These are phyloP conservation scores for Australoheros facetus DNA, from an alignment of 2,797 vertebrate species.

Conservation along the genomic window DNA sequence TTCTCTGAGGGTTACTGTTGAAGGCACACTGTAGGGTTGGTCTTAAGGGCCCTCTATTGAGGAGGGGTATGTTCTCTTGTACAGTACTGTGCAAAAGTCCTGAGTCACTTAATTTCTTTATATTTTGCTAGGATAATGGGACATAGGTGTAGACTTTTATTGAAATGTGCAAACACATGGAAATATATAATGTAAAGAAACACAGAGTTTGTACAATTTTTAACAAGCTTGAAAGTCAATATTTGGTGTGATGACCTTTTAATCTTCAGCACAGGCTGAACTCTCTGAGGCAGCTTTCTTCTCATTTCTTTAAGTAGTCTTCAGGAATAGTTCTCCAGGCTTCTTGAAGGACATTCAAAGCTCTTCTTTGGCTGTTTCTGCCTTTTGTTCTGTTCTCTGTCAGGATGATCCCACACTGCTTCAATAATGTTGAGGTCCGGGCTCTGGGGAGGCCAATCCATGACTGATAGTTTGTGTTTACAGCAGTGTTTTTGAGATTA, in stretches of 20 bases:
- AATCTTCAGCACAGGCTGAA: background rate
- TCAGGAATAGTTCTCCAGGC: background rate
- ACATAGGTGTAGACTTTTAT: background rate
- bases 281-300: background rate
- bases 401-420: no score
- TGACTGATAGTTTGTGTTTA: background rate
- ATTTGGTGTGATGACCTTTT: background rate
- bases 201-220: background rate
- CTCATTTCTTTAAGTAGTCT: background rate
- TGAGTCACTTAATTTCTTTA: background rate
- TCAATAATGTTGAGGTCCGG: background rate
- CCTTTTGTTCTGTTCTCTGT: no score
- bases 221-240: background rate
- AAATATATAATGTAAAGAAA: background rate
- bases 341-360: no score
- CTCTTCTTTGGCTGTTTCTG: no score
- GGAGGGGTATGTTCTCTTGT: conserved; percentile 58
- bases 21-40: conserved; percentile 31
- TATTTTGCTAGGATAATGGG: background rate
- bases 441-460: background rate
- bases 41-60: conserved; percentile 56
- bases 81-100: background rate
- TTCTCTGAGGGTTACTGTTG: conserved; percentile 12
- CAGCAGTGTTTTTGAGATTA: background rate
- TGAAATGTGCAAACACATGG: background rate